phyloP scores from a whole-genome alignment of 2,888 invertebrate genomes.

The Brenthis hecate region DNA sequence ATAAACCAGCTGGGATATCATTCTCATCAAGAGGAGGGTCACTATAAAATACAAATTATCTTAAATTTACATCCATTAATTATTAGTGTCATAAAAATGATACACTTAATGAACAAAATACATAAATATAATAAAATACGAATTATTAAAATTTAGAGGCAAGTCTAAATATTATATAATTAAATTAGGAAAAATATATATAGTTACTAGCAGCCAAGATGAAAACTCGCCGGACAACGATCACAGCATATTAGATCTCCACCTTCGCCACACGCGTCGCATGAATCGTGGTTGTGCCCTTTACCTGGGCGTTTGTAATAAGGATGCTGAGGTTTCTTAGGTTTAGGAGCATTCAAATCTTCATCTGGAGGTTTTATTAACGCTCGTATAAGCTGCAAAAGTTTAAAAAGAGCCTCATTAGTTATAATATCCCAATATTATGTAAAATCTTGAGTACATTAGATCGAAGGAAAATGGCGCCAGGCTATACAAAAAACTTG shows the following conservation, averaged over 20 bases:
- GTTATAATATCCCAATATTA: constrained; percentile 20
- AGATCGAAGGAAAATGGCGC: constrained; percentile 47
- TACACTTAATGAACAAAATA: background rate
- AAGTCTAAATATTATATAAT: background rate
- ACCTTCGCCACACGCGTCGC: constrained; percentile 97
- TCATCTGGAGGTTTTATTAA: constrained; percentile 93
- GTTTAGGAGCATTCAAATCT: constrained; percentile 83
- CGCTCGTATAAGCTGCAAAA: constrained; percentile 91
- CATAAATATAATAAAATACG: background rate
- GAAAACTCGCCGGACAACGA: constrained; percentile 97
- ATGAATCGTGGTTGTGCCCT: constrained; percentile 95
- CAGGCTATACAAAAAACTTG: constrained; percentile 33
- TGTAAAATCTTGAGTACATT: constrained; percentile 15
- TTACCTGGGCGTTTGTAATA: constrained; percentile 93
- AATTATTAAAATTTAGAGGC: background rate
- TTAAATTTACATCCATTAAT: too few relatives aligned
- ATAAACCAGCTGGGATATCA: constrained; percentile 94
- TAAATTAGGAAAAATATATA: background rate
- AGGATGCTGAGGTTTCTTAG: constrained; percentile 87
- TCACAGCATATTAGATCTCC: constrained; percentile 98
- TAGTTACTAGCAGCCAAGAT: constrained; percentile 96
- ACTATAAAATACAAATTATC: constrained; percentile 74
- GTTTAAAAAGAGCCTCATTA: constrained; percentile 37
- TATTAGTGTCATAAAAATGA: too few relatives aligned
- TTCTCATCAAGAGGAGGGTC: constrained; percentile 95